phyloP scores from a whole-genome alignment of 30 jellyfish, hydroid and myxozoan genomes.

The Mastigias papua region DNA sequence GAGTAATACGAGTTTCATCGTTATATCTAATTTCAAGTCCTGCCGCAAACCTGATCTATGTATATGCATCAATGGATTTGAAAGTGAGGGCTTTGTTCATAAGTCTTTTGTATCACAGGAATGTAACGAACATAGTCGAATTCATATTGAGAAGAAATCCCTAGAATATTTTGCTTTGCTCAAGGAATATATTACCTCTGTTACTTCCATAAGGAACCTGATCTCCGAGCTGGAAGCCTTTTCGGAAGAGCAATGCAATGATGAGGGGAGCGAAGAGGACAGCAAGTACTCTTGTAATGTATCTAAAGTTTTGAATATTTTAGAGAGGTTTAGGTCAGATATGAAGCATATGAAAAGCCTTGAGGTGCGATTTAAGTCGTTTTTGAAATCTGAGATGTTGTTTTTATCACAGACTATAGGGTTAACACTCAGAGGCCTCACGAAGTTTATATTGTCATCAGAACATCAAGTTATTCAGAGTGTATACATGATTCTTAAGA shows the following conservation, averaged over 20 bases:
- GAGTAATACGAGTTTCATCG: slow-evolving; percentile 38
- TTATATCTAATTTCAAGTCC: slow-evolving; percentile 43
- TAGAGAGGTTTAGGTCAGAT: slow-evolving; percentile 62
- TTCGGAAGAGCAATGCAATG: slow-evolving; percentile 55
- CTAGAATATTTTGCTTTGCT: slow-evolving; percentile 37
- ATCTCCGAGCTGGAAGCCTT: slow-evolving; percentile 50
- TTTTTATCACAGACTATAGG: slow-evolving; percentile 21
- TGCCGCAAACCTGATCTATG: slow-evolving; percentile 42
- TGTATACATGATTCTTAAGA: slow-evolving; percentile 33
- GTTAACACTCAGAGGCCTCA: slow-evolving; percentile 26
- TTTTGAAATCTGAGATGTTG: slow-evolving; percentile 67
- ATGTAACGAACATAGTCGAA: slow-evolving; percentile 42
- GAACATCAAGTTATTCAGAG: slow-evolving; percentile 35
- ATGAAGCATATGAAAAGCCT: slow-evolving; percentile 25
- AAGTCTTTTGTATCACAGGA: slow-evolving; percentile 4
- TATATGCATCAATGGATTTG: slow-evolving; percentile 51
- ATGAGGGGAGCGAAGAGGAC: neutral
- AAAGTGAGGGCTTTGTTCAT: slow-evolving; percentile 64
- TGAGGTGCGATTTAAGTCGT: slow-evolving; percentile 54
- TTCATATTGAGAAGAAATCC: slow-evolving; percentile 10
- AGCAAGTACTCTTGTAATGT: slow-evolving; percentile 32
- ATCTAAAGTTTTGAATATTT: slow-evolving; percentile 50
- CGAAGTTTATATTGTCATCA: slow-evolving; percentile 20
- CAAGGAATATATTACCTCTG: slow-evolving; percentile 30
- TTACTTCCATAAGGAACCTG: slow-evolving; percentile 20